A percentile compares a stretch with the other conserved stretches of the same genome.
phyloP scores from a whole-genome alignment of 2,113 vertebrate species.

The Tretioscincus oriximinensis region DNA sequence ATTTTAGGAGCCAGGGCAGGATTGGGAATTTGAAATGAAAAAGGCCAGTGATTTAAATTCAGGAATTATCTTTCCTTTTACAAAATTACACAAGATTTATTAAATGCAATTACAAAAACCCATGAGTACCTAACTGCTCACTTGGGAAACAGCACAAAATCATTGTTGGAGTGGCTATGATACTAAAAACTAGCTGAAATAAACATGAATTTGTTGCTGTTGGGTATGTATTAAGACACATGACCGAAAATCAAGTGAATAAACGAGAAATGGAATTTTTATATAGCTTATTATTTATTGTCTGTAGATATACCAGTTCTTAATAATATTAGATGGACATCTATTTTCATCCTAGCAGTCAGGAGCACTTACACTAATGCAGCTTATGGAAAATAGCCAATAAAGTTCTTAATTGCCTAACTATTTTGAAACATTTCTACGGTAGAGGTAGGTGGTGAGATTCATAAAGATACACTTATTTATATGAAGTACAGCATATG shows the following conservation, averaged over 20 bases:
- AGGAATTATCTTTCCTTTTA: not conserved
- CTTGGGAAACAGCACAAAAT: not conserved
- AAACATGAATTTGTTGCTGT: slow-evolving; percentile 23
- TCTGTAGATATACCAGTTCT: not conserved
- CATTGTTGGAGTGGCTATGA: not conserved
- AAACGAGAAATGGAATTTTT: slow-evolving; percentile 37
- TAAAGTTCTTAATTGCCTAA: slow-evolving; percentile 41
- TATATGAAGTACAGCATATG: not conserved
- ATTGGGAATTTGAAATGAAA: no score
- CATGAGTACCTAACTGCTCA: not conserved
- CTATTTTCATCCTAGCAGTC: not conserved
- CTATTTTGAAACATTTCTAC: slow-evolving; percentile 32
- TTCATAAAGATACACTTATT: slow-evolving; percentile 11
- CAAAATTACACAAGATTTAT: not conserved
- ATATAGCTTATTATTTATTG: slow-evolving; percentile 35
- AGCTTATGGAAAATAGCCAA: slow-evolving; percentile 49
- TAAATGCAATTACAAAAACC: not conserved
- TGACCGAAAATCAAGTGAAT: slow-evolving; percentile 35
- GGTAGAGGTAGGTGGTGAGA: slow-evolving; percentile 8
- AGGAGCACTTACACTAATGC: slow-evolving; percentile 56
- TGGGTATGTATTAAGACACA: slow-evolving; percentile 31
- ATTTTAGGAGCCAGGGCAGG: no score
- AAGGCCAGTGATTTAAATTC: not conserved
- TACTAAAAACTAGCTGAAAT: not conserved
- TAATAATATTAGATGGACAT: slow-evolving; percentile 18